phyloP scores from a whole-genome alignment of 2,888 invertebrate genomes.

The Drosophila paranaensis region DNA sequence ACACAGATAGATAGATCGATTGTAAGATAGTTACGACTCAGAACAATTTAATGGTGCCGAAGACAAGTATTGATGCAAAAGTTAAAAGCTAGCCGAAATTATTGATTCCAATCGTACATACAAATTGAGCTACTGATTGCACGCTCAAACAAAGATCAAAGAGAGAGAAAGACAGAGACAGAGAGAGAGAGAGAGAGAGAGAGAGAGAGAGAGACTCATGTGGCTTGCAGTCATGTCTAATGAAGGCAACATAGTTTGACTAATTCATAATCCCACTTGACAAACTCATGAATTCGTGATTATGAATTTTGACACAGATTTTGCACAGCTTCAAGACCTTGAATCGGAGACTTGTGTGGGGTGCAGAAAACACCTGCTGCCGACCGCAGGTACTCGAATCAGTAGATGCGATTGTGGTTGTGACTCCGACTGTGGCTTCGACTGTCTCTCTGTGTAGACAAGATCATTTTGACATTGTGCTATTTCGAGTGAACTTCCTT shows the following conservation, averaged over 20 bases:
- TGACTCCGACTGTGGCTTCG: background rate
- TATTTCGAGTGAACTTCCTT: slow-evolving; percentile 40
- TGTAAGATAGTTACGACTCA: background rate
- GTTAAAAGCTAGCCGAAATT: background rate
- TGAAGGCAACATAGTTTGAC: background rate
- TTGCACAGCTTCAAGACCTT: slow-evolving; percentile 4
- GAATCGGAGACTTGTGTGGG: slow-evolving; percentile 16
- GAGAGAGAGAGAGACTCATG: background rate
- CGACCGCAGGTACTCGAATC: slow-evolving; percentile 6
- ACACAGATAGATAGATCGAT: background rate
- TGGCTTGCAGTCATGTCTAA: background rate
- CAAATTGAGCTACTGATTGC: background rate
- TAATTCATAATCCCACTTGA: background rate
- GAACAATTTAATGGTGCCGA: background rate
- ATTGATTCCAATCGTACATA: background rate
- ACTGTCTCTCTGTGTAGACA: slow-evolving; percentile 11
- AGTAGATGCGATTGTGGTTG: background rate
- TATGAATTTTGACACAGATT: slow-evolving; percentile 16
- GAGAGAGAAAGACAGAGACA: too few species aligned
- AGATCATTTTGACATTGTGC: slow-evolving; percentile 51
- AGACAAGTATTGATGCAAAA: background rate
- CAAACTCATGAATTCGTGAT: slow-evolving; percentile 4
- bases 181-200: background rate
- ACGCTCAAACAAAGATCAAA: too few species aligned
- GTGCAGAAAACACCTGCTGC: slow-evolving; percentile 5